A percentile compares a stretch with the other conserved stretches of the same genome.
These are phyloP conservation scores for Pseudoips prasinana DNA, from an alignment of 2,888 invertebrate genomes.

Conservation along the genomic window DNA sequence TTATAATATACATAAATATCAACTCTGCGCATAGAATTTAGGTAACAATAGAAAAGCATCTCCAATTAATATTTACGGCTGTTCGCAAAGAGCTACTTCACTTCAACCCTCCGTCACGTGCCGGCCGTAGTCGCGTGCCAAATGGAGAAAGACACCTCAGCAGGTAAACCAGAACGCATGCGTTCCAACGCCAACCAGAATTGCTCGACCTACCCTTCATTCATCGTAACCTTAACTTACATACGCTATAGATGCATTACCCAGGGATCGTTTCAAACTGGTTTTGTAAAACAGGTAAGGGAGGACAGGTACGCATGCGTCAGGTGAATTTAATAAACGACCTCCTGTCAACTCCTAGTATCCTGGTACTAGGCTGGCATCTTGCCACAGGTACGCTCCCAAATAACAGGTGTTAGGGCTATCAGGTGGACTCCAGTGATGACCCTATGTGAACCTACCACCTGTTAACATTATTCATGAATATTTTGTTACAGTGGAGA, in stretches of 20 bases:
- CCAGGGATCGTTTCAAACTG: slow-evolving; percentile 41
- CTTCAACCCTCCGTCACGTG: slow-evolving; percentile 13
- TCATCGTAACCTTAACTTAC: slow-evolving; percentile 9
- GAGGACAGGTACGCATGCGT: slow-evolving; percentile 74
- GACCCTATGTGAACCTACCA: slow-evolving; percentile 42
- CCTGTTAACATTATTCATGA: slow-evolving; percentile 13
- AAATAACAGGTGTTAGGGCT: slow-evolving; percentile 60
- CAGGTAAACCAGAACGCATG: slow-evolving; percentile 48
- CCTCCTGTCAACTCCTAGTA: slow-evolving; percentile 49
- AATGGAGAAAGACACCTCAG: slow-evolving; percentile 25
- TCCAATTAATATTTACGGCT: background rate
- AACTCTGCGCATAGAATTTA: too few relatives aligned
- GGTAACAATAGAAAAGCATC: background rate
- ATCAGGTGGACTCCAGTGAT: slow-evolving; percentile 51
- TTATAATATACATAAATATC: too few relatives aligned
- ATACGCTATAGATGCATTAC: background rate
- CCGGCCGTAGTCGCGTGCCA: slow-evolving; percentile 42
- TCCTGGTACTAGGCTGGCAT: slow-evolving; percentile 80
- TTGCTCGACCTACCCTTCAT: slow-evolving; percentile 35
- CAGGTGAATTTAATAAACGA: slow-evolving; percentile 53
- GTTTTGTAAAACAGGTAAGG: slow-evolving; percentile 56
- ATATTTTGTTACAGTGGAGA: slow-evolving; percentile 9
- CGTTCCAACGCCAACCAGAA: slow-evolving; percentile 35
- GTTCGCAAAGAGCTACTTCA: background rate
- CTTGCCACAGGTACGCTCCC: slow-evolving; percentile 80